Base-by-base conservation (phyloP, 2,113 vertebrate genomes). In the Strigops habroptila region DNA sequence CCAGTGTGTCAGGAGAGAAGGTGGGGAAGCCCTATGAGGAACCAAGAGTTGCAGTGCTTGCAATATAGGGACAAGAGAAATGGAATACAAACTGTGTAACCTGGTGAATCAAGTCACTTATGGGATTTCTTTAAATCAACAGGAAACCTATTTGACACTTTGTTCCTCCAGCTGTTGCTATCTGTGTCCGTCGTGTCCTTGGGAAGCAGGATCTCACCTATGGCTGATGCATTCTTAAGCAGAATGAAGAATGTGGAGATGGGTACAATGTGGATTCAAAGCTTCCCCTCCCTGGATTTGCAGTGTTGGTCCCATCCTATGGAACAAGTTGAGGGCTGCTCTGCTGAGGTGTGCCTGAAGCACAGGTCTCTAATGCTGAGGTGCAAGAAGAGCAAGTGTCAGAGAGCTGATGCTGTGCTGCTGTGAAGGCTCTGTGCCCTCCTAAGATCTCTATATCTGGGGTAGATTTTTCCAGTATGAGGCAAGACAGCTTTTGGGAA, bases 381-480 rank as follows among this genome's bases (percentile, higher is more conserved):
- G 28, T 59, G 51, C 41, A 80, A 25, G 75, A 62, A 52, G 3
- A 49, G 23, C 39, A 8, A 53, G n/a, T 30, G 35, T 53, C 33
- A 46, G 41, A 70, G 70, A 7, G 2, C 10, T 11, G 43, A 12
- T 60, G 69, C 48, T 63, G 52, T 49, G 28, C 76, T 94, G 71
- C 75, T 74, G 10, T 46, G 60, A 80, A 55, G 53, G 23, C 86
- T 82, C 65, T n/a, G 48, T 84, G 60, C 74, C 49, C 39, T 86
- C 71, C 39, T 25, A 12, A 43, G 30, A 4, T 48, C 43, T 57
- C 83, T 0, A 0, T 10, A 30, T 0, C 0, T 23, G 62, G 86
- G 64, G 71, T 4, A 88, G 65, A 68, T 69, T 80, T 94, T 93
- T 90, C 85, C 86, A 44, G 71, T 44, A 5, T 7, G 44, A 63